Evolutionary conservation across 2,797 vertebrate species (phyloP).

Genomic region (Amazona ochrocephala): DNA sequence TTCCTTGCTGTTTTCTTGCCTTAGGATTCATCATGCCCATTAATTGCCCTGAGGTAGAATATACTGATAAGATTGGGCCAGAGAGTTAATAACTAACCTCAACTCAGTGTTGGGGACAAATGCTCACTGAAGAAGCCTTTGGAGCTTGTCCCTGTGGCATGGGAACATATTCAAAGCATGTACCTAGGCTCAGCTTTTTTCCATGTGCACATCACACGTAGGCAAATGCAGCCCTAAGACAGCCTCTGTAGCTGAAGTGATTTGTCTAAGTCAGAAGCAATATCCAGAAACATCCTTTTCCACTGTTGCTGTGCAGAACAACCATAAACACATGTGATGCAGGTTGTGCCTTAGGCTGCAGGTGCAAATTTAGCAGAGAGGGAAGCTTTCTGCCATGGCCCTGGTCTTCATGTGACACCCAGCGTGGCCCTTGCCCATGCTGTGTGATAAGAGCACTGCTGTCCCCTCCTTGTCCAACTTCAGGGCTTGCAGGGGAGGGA

Average conservation of each 20-base stretch:
- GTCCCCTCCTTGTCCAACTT: not conserved
- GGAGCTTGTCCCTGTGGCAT: not conserved
- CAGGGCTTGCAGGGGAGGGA: not conserved
- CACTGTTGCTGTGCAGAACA: accelerated
- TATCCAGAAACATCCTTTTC: not conserved
- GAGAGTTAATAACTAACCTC: not conserved
- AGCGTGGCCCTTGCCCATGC: accelerated
- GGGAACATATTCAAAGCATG: not conserved
- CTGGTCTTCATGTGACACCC: not conserved
- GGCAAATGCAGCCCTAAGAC: not conserved
- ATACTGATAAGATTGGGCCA: not conserved
- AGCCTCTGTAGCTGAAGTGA: not conserved
- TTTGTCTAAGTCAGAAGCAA: constrained; percentile 37
- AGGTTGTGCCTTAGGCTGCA: not conserved
- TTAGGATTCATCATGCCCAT: not conserved
- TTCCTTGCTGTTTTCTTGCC: not conserved
- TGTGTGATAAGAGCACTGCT: accelerated
- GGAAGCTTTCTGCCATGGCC: not conserved
- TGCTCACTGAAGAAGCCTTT: not conserved
- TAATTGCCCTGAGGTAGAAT: not conserved
- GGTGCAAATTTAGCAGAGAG: not conserved
- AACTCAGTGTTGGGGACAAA: accelerated
- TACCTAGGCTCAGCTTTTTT: not conserved
- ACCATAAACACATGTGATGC: not conserved
- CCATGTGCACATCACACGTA: accelerated